A percentile compares a stretch with the other conserved stretches of the same genome.
These are phyloP conservation scores for Silurus lanzhouensis DNA, from an alignment of 2,797 vertebrate genomes.

Conservation along the genomic window DNA sequence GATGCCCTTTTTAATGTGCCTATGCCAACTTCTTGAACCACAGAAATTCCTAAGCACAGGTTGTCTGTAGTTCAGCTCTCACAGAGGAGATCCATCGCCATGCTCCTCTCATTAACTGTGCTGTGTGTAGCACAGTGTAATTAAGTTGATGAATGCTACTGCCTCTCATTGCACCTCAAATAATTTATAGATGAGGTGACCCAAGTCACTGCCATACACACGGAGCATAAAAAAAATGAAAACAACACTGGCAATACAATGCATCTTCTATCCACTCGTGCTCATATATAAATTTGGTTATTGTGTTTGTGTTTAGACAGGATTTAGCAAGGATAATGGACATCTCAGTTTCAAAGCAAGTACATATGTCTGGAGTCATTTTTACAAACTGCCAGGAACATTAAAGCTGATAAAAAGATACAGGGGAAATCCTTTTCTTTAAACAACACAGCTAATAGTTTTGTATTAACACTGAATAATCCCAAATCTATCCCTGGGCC, in stretches of 20 bases:
- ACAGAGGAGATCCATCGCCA: constrained; percentile 67
- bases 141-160: constrained; percentile 77
- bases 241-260: constrained; percentile 23
- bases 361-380: constrained; percentile 27
- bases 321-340: constrained; percentile 26
- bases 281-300: constrained; percentile 2
- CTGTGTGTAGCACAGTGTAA: constrained; percentile 72
- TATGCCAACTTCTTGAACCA: constrained; percentile 34
- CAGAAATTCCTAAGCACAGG: constrained; percentile 37
- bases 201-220: constrained; percentile 62
- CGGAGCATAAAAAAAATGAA: constrained; percentile 51
- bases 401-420: constrained; percentile 10
- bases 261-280: neutral
- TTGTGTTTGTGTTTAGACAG: neutral
- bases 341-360: constrained; percentile 10
- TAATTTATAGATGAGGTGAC: constrained; percentile 71
- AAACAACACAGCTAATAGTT: neutral
- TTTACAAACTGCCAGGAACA: constrained; percentile 3
- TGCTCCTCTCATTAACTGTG: constrained; percentile 61
- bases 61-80: constrained; percentile 64
- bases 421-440: neutral
- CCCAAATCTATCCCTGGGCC: neutral
- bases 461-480: neutral
- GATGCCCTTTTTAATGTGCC: constrained; percentile 63
- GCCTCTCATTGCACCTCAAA: constrained; percentile 61